These are phyloP conservation scores for Aplocera efformata DNA, from an alignment of 2,888 invertebrate genomes.

Conservation along the genomic window DNA sequence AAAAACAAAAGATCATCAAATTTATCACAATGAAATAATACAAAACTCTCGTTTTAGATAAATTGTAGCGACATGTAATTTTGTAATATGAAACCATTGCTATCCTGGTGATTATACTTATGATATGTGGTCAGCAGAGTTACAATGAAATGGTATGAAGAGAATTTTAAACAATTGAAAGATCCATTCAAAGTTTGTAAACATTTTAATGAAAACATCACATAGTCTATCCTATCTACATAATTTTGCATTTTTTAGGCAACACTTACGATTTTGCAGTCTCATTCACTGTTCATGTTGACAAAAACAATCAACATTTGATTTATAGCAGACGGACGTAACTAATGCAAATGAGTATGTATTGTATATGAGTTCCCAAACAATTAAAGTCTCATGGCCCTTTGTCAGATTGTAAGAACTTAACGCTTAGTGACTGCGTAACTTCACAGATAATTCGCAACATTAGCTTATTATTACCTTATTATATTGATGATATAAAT, in stretches of 20 bases:
- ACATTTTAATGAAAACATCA: constrained; percentile 19
- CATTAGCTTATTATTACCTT: too few species aligned
- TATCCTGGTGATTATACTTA: too few species aligned
- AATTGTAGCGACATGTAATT: background rate
- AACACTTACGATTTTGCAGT: background rate
- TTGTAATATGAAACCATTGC: constrained; percentile 2
- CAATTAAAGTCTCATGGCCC: background rate
- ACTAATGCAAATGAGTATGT: background rate
- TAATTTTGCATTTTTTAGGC: constrained; percentile 1
- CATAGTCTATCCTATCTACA: constrained; percentile 5
- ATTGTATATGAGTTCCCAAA: background rate
- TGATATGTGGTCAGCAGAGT: too few species aligned
- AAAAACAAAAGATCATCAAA: constrained; percentile 2
- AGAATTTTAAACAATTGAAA: constrained; percentile 3
- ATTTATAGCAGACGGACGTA: too few species aligned
- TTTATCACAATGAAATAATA: constrained; percentile 2
- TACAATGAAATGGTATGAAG: background rate
- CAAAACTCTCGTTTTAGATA: constrained; percentile 3
- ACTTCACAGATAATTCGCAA: too few species aligned
- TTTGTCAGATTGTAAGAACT: background rate
- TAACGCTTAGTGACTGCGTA: too few species aligned
- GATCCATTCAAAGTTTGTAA: constrained; percentile 15
- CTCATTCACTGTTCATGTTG: too few species aligned
- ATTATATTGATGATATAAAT: too few species aligned
- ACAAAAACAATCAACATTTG: too few species aligned